Conservation (phyloP, 2,797 vertebrate genomes). For the Intellagama lesueurii region DNA sequence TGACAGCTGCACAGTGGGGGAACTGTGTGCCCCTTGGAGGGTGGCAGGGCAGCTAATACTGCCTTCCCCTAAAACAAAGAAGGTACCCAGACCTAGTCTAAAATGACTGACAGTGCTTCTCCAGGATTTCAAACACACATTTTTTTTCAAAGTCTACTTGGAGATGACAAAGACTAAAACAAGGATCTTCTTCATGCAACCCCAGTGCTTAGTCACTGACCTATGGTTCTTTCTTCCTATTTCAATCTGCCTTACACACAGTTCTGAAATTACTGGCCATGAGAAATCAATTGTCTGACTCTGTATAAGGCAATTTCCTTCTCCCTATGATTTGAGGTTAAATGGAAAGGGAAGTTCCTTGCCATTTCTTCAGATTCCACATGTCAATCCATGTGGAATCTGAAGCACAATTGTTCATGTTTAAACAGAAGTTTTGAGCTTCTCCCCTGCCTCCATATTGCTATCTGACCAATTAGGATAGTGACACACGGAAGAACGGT, state of each 20-base stretch:
- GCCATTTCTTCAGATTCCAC: not conserved
- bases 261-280: not conserved
- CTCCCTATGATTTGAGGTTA: not conserved
- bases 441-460: not conserved
- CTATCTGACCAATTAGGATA: not conserved
- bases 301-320: not conserved
- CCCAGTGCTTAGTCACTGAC: not conserved
- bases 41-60: not conserved
- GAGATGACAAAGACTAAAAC: not conserved
- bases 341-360: not conserved
- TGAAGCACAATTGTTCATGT: not conserved
- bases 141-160: not conserved
- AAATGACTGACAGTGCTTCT: not conserved
- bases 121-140: not conserved
- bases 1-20: not conserved
- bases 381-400: not conserved
- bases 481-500: too few relatives aligned
- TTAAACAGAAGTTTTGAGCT: not conserved
- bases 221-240: not conserved
- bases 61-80: not conserved
- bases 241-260: not conserved
- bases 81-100: not conserved
- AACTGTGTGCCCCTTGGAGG: not conserved
- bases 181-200: not conserved
- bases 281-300: not conserved